Evolutionary conservation across 2,113 vertebrate genomes (phyloP), one percentile per base, ranked within the genome.

Genomic region (Entelurus aequoreus): DNA sequence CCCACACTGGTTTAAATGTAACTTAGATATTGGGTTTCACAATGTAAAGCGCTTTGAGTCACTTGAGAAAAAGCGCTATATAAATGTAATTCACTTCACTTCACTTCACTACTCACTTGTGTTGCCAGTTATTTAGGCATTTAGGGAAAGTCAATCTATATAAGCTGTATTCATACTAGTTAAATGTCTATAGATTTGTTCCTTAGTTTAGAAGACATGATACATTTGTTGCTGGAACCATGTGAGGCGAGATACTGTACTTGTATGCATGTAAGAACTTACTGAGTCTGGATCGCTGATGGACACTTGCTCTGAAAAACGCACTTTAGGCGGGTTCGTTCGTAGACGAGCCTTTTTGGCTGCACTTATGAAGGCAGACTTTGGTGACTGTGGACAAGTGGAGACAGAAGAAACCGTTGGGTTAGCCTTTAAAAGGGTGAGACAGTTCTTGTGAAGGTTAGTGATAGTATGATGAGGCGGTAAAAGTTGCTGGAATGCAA

Each of bases 291-390:
- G 93, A 90, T 95, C 90, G 68, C 94, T 95, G 82, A 97, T 88
- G 56, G 94, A 93, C 88, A 98, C 94, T 89, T 96, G 94, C 90
- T 98, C 95, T 52, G 96, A 98, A 91, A 99, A 98, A 83, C 94
- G 93, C 83, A 97, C 95, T 89, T 96, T 98, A 19, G 82, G 93
- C 0, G 95, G 95, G 81, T 99, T 96, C 69, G 93, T 97, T 85
- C 93, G 90, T 58, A 98, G 92, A 75, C 93, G 94, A 52, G 94
- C 95, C 91, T 98, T 99, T 91, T 95, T 99, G 77, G 93, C 94
- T 88, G 94, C 94, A 35, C 95, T 99, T 91, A 98, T 98, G 90
- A 98, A 99, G 87, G 96, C 96, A 71, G 95, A 98, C 86, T 97
- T 98, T 68, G 95, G 95, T 80, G 95, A 98, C 96, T 98, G 79